Evolutionary conservation across 2,797 vertebrate species (phyloP).

Genomic region (Eleutherodactylus coqui): DNA sequence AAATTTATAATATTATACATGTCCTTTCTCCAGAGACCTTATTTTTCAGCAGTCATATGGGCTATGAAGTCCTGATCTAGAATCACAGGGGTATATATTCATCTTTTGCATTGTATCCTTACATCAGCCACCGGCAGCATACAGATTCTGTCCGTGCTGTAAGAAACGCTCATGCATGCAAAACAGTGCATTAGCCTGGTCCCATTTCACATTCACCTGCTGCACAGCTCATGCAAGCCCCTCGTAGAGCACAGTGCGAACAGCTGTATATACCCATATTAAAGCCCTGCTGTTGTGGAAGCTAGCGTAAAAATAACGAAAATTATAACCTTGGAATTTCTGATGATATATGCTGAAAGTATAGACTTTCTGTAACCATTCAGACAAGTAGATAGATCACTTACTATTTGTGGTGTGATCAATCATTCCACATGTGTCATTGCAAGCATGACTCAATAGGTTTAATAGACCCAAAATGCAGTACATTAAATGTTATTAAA

Average conservation of each 20-base stretch:
- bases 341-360: neutral
- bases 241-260: neutral
- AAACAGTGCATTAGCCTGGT: constrained; percentile 3
- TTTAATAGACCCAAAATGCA: neutral
- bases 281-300: neutral
- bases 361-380: neutral
- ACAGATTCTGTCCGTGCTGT: constrained; percentile 11
- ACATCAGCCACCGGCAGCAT: neutral
- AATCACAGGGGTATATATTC: constrained; percentile 1
- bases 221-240: neutral
- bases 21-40: constrained; percentile 26
- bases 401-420: neutral
- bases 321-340: neutral
- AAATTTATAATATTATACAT: constrained; percentile 46
- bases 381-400: constrained; percentile 6
- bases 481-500: neutral
- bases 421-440: neutral
- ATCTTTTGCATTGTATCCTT: neutral
- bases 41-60: constrained; percentile 34
- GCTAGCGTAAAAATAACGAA: neutral
- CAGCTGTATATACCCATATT: neutral
- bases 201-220: constrained; percentile 30
- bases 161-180: constrained; percentile 42
- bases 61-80: neutral
- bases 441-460: constrained; percentile 15